A percentile compares a stretch with the other conserved stretches of the same genome.
Evolutionary conservation across 2,113 vertebrate species (phyloP).

Genomic region (Tyto alba): DNA sequence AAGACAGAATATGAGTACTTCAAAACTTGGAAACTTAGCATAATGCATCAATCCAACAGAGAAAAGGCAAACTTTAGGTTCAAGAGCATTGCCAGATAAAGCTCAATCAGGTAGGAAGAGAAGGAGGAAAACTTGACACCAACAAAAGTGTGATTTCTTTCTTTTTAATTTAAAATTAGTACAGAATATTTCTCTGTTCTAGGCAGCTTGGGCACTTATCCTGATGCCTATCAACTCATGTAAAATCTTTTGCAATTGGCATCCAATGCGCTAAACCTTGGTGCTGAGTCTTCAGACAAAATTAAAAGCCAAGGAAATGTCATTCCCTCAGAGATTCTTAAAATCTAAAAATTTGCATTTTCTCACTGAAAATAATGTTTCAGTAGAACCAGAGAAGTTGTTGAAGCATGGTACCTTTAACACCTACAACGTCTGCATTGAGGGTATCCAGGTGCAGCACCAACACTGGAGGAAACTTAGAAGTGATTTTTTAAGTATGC

Average conservation of each 20-base stretch:
- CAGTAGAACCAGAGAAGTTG: background rate
- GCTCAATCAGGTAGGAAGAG: background rate
- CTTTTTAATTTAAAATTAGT: background rate
- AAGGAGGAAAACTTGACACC: background rate
- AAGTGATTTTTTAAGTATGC: background rate
- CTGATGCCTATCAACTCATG: background rate
- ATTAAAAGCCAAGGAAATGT: constrained; percentile 30
- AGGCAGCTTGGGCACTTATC: background rate
- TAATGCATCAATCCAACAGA: background rate
- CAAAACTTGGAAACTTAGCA: background rate
- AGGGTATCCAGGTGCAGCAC: background rate
- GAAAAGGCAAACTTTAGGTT: constrained; percentile 10
- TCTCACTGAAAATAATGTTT: background rate
- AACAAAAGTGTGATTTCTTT: background rate
- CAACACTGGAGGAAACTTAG: background rate
- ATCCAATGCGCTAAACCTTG: background rate
- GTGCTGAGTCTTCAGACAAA: background rate
- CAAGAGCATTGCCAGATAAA: background rate
- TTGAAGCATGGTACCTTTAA: background rate
- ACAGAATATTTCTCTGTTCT: background rate
- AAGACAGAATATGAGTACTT: background rate
- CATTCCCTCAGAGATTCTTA: background rate
- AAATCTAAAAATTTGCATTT: background rate
- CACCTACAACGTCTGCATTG: background rate
- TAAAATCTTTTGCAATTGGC: background rate